Base-by-base conservation (phyloP, 2,888 invertebrate genomes). In the Lasiommata megera region DNA sequence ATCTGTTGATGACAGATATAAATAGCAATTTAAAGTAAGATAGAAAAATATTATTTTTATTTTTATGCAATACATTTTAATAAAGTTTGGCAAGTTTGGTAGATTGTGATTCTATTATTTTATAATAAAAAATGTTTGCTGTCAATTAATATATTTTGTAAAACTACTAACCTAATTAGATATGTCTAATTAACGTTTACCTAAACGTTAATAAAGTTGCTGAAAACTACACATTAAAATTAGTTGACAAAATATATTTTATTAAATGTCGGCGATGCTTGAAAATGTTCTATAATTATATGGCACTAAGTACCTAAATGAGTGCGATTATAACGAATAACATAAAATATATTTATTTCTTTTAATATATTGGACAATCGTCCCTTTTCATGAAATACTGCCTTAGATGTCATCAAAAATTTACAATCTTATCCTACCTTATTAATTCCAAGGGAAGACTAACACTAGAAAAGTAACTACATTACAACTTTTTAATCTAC, bases 361-460 rank as follows among this genome's bases (percentile, higher is more conserved):
- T 62, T 67, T 69, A 65, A 71, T 71, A 74, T 70, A 73, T 68
- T 56, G 75, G 73, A 74, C 73, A 34, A 54, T 40, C 58, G 67
- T 73, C 74, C 67, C 64, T 68, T 73, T 77, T 78, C 70, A 74
- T 80, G 76, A 84, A 88, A 90, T 90, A 90, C 89, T 90, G 89
- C 85, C 80, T 80, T 82, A 90, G 89, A 89, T 89, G 89, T 89
- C 89, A 78, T 79, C 73, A 72, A 65, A 70, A 77, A 82, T 82
- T 67, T 83, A 84, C 82, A 84, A 70, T 56, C 38, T 37, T 54
- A 54, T 17, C 40, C 56, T 56, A 54, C 16, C 37, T 61, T 62
- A 51, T 53, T 56, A 47, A 56, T 37, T 47, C 48, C 48, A 36
- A 36, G 37, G 56, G 61, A 61, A 63, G 56, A 62, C 60, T 61